Evolutionary conservation across 2,888 invertebrate genomes (phyloP).

Genomic region (Cancer borealis): DNA sequence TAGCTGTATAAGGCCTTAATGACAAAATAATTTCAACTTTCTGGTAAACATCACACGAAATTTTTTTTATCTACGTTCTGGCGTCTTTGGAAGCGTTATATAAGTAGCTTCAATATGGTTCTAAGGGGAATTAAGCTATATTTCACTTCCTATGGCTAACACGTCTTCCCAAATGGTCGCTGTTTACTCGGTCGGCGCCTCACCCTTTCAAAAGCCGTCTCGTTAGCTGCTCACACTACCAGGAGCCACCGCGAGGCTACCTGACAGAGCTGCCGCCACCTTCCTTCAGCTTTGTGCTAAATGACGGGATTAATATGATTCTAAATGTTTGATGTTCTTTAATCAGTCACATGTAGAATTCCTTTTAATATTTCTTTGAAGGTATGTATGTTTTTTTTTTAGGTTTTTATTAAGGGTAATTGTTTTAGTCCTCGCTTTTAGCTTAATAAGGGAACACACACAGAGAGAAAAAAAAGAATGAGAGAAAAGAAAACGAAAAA

Average conservation of each 20-base stretch:
- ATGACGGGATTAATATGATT: background rate
- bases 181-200: constrained; percentile 25
- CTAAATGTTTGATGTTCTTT: background rate
- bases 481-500: too few species aligned
- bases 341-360: background rate
- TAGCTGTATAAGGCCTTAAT: background rate
- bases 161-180: constrained; percentile 33
- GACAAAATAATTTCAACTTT: background rate
- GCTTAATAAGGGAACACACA: background rate
- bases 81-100: background rate
- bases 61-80: constrained; percentile 8
- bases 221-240: constrained; percentile 6
- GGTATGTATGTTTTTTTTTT: background rate
- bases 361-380: background rate
- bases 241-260: background rate
- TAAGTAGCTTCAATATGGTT: constrained; percentile 14
- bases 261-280: background rate
- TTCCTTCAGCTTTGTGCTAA: background rate
- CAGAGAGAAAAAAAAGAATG: background rate
- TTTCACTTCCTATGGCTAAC: constrained; percentile 34
- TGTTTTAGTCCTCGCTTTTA: background rate
- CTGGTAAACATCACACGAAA: background rate
- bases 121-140: constrained; percentile 22
- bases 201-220: constrained; percentile 1
- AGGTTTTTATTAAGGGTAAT: background rate